phyloP scores from a whole-genome alignment of 1,140 invertebrate genomes.

The Drosophila nigromelanica region DNA sequence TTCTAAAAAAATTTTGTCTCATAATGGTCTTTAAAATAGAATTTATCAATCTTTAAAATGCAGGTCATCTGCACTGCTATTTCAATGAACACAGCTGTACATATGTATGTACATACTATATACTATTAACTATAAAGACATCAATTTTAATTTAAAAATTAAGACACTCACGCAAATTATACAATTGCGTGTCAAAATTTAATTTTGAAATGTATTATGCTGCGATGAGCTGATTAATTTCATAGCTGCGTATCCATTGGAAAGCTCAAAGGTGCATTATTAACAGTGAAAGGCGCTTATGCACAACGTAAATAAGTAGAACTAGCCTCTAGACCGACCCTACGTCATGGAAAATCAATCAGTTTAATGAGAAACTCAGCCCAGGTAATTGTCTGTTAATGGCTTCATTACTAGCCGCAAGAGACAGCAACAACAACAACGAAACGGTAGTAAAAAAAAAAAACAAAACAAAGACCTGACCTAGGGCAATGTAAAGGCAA shows the following conservation, averaged over 20 bases:
- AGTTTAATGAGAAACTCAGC: slow-evolving; percentile 58
- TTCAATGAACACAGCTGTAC: no score
- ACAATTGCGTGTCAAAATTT: slow-evolving; percentile 42
- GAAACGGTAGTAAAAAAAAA: slow-evolving; percentile 41
- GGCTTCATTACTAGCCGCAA: slow-evolving; percentile 69
- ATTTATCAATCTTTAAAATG: no score
- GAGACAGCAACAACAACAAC: slow-evolving; percentile 28
- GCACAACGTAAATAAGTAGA: slow-evolving; percentile 21
- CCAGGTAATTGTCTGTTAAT: slow-evolving; percentile 71
- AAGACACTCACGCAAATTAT: not conserved
- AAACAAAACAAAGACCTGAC: slow-evolving; percentile 63
- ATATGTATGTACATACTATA: slow-evolving; percentile 18
- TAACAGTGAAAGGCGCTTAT: slow-evolving; percentile 28
- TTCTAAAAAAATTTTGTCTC: no score
- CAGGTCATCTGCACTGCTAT: no score
- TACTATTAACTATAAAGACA: not conserved
- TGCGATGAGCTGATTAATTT: slow-evolving; percentile 50
- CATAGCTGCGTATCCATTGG: slow-evolving; percentile 42
- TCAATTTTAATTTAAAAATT: not conserved
- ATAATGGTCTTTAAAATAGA: no score
- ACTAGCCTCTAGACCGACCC: slow-evolving; percentile 11
- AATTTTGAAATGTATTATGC: slow-evolving; percentile 33
- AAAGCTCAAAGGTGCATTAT: slow-evolving; percentile 48
- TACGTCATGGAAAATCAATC: slow-evolving; percentile 46
- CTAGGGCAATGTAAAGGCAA: slow-evolving; percentile 67